phyloP scores from a whole-genome alignment of 1,140 invertebrate species.

The Aporrectodea caliginosa region DNA sequence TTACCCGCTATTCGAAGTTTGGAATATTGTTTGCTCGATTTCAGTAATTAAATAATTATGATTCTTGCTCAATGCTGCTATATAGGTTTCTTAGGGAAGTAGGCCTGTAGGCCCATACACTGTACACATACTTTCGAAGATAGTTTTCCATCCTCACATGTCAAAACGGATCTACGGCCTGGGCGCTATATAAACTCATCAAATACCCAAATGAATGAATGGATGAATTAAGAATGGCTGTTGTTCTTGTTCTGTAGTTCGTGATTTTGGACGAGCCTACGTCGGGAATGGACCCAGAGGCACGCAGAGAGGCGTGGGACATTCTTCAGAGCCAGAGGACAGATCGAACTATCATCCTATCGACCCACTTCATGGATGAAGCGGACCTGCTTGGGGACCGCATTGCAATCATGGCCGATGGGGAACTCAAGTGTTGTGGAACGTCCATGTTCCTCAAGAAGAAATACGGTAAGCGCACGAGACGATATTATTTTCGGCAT shows the following conservation, averaged over 20 bases:
- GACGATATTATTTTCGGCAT: not conserved
- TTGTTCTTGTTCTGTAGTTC: constrained; percentile 29
- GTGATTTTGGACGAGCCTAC: constrained; percentile 39
- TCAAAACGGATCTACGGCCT: too few relatives aligned
- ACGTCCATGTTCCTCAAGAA: constrained; percentile 82
- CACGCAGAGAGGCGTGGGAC: constrained; percentile 33
- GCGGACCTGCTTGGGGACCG: constrained; percentile 88
- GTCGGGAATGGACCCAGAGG: constrained; percentile 34
- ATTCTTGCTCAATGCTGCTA: too few relatives aligned
- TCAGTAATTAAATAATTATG: too few relatives aligned
- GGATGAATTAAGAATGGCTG: too few relatives aligned
- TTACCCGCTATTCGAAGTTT: too few relatives aligned
- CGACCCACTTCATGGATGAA: constrained; percentile 98
- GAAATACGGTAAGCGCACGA: constrained; percentile 65
- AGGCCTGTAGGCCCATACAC: too few relatives aligned
- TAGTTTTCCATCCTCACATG: too few relatives aligned
- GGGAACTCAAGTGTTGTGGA: constrained; percentile 74
- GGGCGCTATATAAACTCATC: too few relatives aligned
- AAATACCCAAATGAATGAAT: constrained; percentile 57
- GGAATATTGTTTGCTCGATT: too few relatives aligned
- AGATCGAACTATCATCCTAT: constrained; percentile 78
- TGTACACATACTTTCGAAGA: too few relatives aligned
- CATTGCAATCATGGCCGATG: constrained; percentile 83
- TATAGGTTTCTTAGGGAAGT: too few relatives aligned
- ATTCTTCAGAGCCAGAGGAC: constrained; percentile 34